A percentile compares a stretch with the other conserved stretches of the same genome.
These are phyloP conservation scores for Corythoichthys intestinalis DNA, from an alignment of 2,113 vertebrate genomes.

Conservation along the genomic window DNA sequence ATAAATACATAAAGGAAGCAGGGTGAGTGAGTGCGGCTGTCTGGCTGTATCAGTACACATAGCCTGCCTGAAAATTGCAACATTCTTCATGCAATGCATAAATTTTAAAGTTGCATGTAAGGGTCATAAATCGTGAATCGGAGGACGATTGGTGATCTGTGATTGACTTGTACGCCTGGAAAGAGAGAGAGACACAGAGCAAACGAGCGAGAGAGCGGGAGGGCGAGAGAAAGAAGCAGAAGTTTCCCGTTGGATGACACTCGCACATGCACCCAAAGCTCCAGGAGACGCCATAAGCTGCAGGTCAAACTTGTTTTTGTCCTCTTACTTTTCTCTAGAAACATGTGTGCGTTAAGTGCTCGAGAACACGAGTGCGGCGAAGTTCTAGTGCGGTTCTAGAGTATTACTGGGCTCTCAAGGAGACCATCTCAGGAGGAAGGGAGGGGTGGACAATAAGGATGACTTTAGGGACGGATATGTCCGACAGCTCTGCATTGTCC, in stretches of 20 bases:
- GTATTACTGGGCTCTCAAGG: conserved; percentile 34
- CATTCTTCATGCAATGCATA: not conserved
- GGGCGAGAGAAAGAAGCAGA: conserved; percentile 7
- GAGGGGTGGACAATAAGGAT: conserved; percentile 70
- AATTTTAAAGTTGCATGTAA: conserved; percentile 29
- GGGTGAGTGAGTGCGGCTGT: conserved; percentile 64
- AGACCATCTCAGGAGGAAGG: conserved; percentile 33
- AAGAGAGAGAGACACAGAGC: not conserved
- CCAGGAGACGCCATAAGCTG: conserved; percentile 1
- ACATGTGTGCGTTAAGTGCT: conserved; percentile 49
- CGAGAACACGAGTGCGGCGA: conserved; percentile 41
- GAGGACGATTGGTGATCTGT: conserved; percentile 18
- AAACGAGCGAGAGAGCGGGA: not conserved
- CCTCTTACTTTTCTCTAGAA: not conserved
- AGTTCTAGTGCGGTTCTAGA: conserved; percentile 34
- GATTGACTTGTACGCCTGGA: conserved; percentile 18
- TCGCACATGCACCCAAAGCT: not conserved
- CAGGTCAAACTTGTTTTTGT: conserved; percentile 1
- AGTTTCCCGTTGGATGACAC: conserved; percentile 41
- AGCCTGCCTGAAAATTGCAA: conserved; percentile 47
- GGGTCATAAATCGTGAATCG: not conserved
- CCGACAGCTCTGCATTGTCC: conserved; percentile 80
- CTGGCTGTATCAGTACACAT: conserved; percentile 57
- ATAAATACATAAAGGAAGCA: conserved; percentile 74
- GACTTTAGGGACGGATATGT: conserved; percentile 84